Percentiles rank a stretch among this genome's conserved stretches.
These are phyloP conservation scores for Lontra canadensis DNA, from an alignment of 2,113 vertebrate genomes.

Conservation along the genomic window DNA sequence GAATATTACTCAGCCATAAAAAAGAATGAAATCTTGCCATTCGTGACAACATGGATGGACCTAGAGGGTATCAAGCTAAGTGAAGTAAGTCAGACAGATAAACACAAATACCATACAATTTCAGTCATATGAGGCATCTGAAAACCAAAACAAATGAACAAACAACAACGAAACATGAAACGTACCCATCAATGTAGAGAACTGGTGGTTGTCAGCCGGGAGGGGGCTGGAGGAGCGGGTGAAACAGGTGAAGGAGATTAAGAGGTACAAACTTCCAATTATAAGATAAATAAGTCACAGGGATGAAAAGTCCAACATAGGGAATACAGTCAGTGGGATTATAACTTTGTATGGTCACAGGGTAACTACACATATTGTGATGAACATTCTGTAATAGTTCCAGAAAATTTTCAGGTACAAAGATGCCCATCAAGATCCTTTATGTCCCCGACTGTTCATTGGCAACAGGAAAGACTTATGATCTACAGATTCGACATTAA, in stretches of 20 bases:
- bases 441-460: neutral
- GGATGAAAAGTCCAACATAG: neutral
- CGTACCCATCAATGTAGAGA: neutral
- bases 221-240: neutral
- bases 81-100: neutral
- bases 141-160: neutral
- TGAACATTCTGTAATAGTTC: neutral
- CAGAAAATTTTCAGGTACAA: constrained; percentile 25
- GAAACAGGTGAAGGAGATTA: neutral
- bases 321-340: neutral
- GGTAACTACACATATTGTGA: neutral
- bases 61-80: neutral
- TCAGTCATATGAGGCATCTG: neutral
- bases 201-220: neutral
- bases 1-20: neutral
- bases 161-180: neutral
- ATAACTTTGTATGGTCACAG: neutral
- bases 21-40: neutral
- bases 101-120: neutral
- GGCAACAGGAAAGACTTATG: neutral
- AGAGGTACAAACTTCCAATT: neutral
- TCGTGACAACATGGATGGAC: neutral
- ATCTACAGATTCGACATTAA: neutral
- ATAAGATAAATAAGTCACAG: neutral
- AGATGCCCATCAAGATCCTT: neutral